Conservation (phyloP, 1,140 invertebrate genomes). For the Drosophila leontia region DNA sequence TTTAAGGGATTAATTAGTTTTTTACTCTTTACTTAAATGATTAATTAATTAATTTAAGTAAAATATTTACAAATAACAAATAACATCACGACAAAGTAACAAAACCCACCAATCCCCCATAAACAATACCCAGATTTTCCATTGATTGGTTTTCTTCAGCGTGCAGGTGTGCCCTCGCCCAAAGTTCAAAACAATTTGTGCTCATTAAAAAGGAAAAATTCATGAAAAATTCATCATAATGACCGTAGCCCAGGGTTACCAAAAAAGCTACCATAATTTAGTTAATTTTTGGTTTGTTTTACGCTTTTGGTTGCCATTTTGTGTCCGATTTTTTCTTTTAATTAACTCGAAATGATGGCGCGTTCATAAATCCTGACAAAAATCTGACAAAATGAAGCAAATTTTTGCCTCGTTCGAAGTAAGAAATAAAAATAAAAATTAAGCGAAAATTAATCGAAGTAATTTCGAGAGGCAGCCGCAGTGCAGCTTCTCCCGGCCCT, state of each 20-base stretch:
- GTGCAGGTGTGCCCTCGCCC: conserved; percentile 54
- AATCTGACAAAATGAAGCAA: conserved; percentile 77
- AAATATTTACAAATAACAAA: neutral
- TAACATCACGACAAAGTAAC: neutral
- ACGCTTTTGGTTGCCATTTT: conserved; percentile 20
- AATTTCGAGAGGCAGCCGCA: conserved; percentile 50
- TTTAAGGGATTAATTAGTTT: no score
- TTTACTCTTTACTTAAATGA: neutral
- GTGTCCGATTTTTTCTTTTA: conserved; percentile 52
- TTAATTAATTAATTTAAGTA: neutral
- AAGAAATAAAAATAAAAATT: conserved; percentile 84
- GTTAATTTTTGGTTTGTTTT: conserved; percentile 62
- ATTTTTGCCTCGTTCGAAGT: conserved; percentile 61
- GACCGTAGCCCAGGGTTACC: conserved; percentile 67
- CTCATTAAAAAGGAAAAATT: conserved; percentile 74
- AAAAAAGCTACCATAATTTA: conserved; percentile 59
- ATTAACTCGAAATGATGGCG: conserved; percentile 70
- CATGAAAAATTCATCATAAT: conserved; percentile 62
- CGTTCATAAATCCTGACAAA: conserved; percentile 72
- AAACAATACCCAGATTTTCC: conserved; percentile 21
- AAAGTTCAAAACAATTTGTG: conserved; percentile 72
- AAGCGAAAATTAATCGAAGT: conserved; percentile 83
- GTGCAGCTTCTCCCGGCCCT: neutral
- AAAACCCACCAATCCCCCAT: conserved; percentile 3
- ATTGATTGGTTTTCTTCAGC: conserved; percentile 26